Percentiles rank a stretch among this genome's conserved stretches.
These are phyloP conservation scores for Chionis minor DNA, from an alignment of 2,113 vertebrate species.

Conservation along the genomic window DNA sequence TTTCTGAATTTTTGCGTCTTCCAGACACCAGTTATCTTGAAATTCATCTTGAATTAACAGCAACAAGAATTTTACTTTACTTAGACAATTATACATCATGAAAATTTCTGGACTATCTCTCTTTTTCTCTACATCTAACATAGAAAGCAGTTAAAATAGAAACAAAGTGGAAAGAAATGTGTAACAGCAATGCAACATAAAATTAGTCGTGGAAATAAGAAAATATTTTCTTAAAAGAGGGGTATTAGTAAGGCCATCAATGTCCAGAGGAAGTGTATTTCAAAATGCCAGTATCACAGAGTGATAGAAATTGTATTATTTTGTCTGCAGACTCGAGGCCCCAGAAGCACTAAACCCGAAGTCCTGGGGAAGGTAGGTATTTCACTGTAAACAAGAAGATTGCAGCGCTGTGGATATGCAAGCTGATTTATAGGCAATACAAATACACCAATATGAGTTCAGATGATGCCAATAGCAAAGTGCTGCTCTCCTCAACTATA, in stretches of 20 bases:
- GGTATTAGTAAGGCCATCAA: neutral
- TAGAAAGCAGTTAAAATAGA: neutral
- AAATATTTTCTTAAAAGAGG: neutral
- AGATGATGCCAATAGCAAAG: neutral
- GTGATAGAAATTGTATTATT: neutral
- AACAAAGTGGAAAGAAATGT: neutral
- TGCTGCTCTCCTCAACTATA: neutral
- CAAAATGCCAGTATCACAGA: neutral
- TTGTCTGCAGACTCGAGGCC: neutral
- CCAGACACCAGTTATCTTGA: neutral
- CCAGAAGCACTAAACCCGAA: neutral
- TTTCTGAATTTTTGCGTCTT: neutral
- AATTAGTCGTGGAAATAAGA: neutral
- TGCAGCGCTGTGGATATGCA: neutral
- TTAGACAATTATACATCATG: neutral
- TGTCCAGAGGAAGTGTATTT: neutral
- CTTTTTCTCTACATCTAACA: neutral
- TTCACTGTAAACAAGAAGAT: neutral
- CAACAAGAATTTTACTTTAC: neutral
- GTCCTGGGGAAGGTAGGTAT: neutral
- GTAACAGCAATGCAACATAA: neutral
- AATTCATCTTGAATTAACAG: neutral
- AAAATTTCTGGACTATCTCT: neutral
- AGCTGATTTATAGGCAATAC: neutral
- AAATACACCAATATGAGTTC: neutral